Evolutionary conservation across 2,113 vertebrate genomes (phyloP).

Genomic region (Chiloscyllium plagiosum): DNA sequence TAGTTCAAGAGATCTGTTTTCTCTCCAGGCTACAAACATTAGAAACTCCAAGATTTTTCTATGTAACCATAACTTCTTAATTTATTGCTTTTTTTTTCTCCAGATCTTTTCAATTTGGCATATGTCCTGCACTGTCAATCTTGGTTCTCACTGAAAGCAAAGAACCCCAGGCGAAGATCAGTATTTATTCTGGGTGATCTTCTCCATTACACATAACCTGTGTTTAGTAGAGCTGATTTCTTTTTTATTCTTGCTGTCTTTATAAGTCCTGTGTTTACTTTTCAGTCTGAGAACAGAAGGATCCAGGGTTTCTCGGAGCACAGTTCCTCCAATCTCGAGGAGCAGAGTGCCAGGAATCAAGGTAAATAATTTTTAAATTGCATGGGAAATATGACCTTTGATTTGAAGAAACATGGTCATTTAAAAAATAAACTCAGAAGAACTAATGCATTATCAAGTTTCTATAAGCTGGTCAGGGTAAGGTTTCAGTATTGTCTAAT

Average conservation of each 20-base stretch:
- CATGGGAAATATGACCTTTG: background rate
- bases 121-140: background rate
- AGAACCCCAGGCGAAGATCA: background rate
- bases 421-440: background rate
- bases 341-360: conserved; percentile 48
- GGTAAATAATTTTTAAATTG: background rate
- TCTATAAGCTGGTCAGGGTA: background rate
- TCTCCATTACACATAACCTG: background rate
- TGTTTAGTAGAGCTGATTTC: background rate
- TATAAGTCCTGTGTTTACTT: conserved; percentile 5
- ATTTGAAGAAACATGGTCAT: background rate
- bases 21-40: background rate
- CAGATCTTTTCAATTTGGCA: background rate
- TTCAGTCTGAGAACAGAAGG: background rate
- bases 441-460: background rate
- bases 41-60: background rate
- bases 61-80: background rate
- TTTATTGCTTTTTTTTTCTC: background rate
- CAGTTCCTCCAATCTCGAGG: background rate
- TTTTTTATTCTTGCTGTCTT: background rate
- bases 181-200: background rate
- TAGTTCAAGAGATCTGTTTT: background rate
- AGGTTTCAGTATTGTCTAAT: background rate
- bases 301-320: conserved; percentile 34
- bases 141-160: too few relatives aligned